Base-by-base conservation (phyloP, 2,797 vertebrate genomes). In the Champsocephalus esox region DNA sequence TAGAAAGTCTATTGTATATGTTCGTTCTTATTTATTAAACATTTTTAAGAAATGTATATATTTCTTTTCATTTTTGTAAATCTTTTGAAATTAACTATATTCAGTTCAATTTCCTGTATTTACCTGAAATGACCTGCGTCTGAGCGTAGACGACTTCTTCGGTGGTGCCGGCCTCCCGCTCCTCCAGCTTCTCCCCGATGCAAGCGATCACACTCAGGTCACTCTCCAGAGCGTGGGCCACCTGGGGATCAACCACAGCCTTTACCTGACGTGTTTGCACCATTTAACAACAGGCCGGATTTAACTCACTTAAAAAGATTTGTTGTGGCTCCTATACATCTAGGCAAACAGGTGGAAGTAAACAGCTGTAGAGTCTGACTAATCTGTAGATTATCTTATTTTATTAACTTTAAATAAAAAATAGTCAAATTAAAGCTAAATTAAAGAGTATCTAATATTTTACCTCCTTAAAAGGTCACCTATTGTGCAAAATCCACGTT, bases 61-160 rank as follows among this genome's bases (percentile, higher is more conserved):
- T 38, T 38, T 38, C 0, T 38, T 28, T 28, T 28, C 28, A 28
- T 28, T 28, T 28, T 28, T 28, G 28, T 28, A 28, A 28, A 28
- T 28, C 28, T 28, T 28, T 28, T 28, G 4, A 28, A 28, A 28
- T 28, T 28, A 28, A 28, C 34, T 38, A 38, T 38, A 38, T 38
- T 38, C 34, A 38, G 6, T 38, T 38, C 34, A 38, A 19, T 51
- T 52, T 43, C 3, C 14, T n/a, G 5, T 1, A 3, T 44, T 59
- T 94, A 99, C 97, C 97, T 94, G 97, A 95, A 46, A 99, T 97
- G 82, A 90, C 94, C 89, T 98, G 97, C 24, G 95, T 98, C 93
- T 99, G 97, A 65, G 94, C 94, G 2, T 95, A 98, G 38, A 99
- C 96, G 0, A 99, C 96, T 75, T 99, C 98, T 82, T 99, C 97